Base-by-base conservation (phyloP, 2,888 invertebrate genomes). In the Pachydiplax longipennis region DNA sequence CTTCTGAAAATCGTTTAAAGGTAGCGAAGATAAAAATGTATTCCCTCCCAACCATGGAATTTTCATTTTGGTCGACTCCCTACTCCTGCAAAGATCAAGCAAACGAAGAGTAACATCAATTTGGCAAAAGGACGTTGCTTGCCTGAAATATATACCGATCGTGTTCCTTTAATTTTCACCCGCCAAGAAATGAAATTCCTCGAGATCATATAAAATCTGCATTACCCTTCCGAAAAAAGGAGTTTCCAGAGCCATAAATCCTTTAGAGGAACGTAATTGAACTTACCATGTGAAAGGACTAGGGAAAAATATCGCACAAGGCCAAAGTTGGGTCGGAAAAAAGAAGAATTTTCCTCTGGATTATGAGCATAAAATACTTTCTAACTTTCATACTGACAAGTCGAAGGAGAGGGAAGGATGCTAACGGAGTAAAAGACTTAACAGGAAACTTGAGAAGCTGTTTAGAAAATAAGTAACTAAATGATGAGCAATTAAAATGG, bases 121-220 rank as follows among this genome's bases (percentile, higher is more conserved):
- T 73, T 73, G 73, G 73, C 73, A 10, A 25, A 10, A 73, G 31
- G 10, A 25, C 73, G 73, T 25, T 31, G 15, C 73, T n/a, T 31
- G 13, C 25, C 22, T 35, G 58, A 61, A 87, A 61, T 87, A 61
- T 87, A 87, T 87, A 61, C 87, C 58, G 87, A 87, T 87, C 87
- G 87, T 61, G 87, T 87, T 61, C 87, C 87, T 58, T 61, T 35
- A 87, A 58, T 87, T 87, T 87, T 87, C 87, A 87, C 87, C 87
- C 61, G 37, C 87, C 61, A 25, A 61, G 87, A 87, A 87, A 87
- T 87, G 87, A 87, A 87, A 87, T 87, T 87, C 87, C 73, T 65
- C 6, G 61, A 61, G 87, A 61, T 37, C 87, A 61, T 61, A 87
- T 87, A 61, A 87, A 73, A 87, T 58, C 87, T 87, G 87, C 87